phyloP scores from a whole-genome alignment of 2,113 vertebrate species.

The Toxotes jaculatrix region DNA sequence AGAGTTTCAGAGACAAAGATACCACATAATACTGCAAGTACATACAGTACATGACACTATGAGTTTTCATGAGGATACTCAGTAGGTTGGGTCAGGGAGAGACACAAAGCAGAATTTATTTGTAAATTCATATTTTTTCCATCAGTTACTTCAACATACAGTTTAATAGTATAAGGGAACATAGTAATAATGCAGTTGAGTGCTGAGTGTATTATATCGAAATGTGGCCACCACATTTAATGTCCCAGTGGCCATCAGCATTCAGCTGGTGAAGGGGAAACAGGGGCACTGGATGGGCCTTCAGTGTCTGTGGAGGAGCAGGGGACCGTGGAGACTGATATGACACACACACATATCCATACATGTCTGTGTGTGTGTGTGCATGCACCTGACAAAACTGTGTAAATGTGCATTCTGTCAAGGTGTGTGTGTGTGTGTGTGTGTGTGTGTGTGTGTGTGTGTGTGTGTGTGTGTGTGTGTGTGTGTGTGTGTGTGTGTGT shows the following conservation, averaged over 20 bases:
- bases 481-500: conserved; percentile 54
- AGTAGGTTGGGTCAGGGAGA: neutral
- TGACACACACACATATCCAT: conserved; percentile 35
- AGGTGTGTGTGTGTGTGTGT: conserved; percentile 51
- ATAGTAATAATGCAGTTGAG: neutral
- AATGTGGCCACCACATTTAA: conserved; percentile 22
- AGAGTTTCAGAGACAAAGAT: neutral
- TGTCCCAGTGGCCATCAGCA: conserved; percentile 72
- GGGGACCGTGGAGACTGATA: conserved; percentile 70
- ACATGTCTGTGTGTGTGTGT: conserved; percentile 20
- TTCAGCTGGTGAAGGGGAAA: conserved; percentile 66
- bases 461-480: conserved; percentile 35
- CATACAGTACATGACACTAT: no score
- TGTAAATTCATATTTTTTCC: neutral
- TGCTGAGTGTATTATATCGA: neutral
- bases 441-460: conserved; percentile 48
- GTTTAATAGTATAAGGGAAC: conserved; percentile 1
- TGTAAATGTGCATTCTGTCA: conserved; percentile 56
- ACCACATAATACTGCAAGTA: no score
- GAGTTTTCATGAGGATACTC: neutral
- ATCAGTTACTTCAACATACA: neutral
- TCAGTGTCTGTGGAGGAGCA: conserved; percentile 58
- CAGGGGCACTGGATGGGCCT: conserved; percentile 67
- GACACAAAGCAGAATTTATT: neutral
- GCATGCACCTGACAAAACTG: conserved; percentile 49